Evolutionary conservation across 2,113 vertebrate genomes (phyloP), one percentile per base, ranked within the genome.

Genomic region (Amblyornis subalaris): DNA sequence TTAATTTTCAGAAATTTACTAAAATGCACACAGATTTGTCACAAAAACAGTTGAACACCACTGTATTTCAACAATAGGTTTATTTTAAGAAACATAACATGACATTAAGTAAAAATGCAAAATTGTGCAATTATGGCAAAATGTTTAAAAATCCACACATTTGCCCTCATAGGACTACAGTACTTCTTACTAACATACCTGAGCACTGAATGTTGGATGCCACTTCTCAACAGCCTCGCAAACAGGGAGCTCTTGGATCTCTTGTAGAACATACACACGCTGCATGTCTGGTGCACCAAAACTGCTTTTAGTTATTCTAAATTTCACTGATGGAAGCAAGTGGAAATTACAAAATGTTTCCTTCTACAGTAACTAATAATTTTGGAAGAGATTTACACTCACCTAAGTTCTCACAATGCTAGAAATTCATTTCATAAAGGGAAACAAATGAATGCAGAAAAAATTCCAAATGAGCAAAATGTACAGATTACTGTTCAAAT

Each of bases 101-200:
- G 97, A 97, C 97, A 98, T 98, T 96, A 97, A 97, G 93, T 98
- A 98, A 98, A 98, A 99, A 98, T 97, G 97, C 98, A 98, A 98
- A 98, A 97, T 98, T 99, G 99, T 99, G 99, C 99, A 99, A 99
- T 98, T 98, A 98, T 98, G 98, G 99, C 99, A 99, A 99, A 99
- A 98, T 98, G 98, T 98, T 99, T 98, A 98, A 99, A 99, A 99
- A 98, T 98, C 98, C 97, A 98, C 97, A 97, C 97, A 95, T 97
- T 97, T 98, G 98, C 99, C 98, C 98, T 96, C 98, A 97, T 96
- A 98, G 98, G 97, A 98, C 98, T 99, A 99, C 99, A 99, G 99
- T 99, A 99, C 99, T 99, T 98, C 98, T 99, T 99, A 98, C 99
- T 98, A 98, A 98, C 98, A 98, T 98, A 99, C 99, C 99, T 99